Conservation (phyloP, 2,888 invertebrate species). For the Mantis religiosa region DNA sequence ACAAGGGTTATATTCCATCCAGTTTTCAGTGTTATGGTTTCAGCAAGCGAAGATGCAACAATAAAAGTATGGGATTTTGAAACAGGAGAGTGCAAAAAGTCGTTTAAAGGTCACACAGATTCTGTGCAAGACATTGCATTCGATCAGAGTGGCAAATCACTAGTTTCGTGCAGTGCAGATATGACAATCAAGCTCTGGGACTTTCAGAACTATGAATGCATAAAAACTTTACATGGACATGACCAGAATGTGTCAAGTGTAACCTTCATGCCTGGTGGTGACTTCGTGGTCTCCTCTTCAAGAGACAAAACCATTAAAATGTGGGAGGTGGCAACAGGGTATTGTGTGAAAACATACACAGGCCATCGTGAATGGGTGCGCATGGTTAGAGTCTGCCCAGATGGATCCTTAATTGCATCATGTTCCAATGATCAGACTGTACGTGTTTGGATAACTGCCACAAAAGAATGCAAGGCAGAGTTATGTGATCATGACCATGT, state of each 20-base stretch:
- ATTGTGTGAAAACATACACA: constrained; percentile 84
- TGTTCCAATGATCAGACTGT: constrained; percentile 99
- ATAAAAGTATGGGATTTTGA: too few relatives aligned
- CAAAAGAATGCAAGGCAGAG: constrained; percentile 93
- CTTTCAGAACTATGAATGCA: constrained; percentile 92
- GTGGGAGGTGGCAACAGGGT: constrained; percentile 97
- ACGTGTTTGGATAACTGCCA: constrained; percentile 90
- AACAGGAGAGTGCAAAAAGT: too few relatives aligned
- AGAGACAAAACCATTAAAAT: constrained; percentile 98
- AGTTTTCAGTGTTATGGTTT: too few relatives aligned
- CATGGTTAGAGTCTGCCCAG: constrained; percentile 92
- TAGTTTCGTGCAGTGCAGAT: constrained; percentile 98
- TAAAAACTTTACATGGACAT: constrained; percentile 98
- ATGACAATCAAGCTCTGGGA: constrained; percentile 99
- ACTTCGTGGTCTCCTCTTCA: constrained; percentile 91
- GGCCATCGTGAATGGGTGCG: constrained; percentile 99
- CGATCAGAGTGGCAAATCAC: too few relatives aligned
- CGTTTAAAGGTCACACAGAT: too few relatives aligned
- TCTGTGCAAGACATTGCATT: too few relatives aligned
- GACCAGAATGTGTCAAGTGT: constrained; percentile 99
- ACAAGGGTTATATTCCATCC: too few relatives aligned
- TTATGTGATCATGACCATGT: constrained; percentile 97
- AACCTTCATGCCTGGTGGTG: constrained; percentile 92
- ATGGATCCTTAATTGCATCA: constrained; percentile 90
- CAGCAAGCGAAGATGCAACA: too few relatives aligned